These are phyloP conservation scores for Acrocephalus arundinaceus DNA, from an alignment of 2,113 vertebrate species.

Conservation along the genomic window DNA sequence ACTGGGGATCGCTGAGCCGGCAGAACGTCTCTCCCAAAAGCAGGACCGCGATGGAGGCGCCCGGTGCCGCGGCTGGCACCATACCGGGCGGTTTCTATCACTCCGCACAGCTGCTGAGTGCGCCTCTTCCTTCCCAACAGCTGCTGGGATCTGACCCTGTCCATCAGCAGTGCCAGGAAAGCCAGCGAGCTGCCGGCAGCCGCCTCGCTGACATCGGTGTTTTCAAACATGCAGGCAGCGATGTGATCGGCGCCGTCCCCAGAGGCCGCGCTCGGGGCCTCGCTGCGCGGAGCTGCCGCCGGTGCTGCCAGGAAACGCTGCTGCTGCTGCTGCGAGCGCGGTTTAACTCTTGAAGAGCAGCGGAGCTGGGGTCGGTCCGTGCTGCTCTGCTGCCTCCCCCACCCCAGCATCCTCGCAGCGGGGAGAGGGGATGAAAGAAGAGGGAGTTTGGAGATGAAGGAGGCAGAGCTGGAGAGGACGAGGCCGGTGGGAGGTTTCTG, in stretches of 20 bases:
- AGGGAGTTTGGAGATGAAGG: not conserved
- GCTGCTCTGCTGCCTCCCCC: not conserved
- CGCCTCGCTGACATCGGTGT: constrained; percentile 70
- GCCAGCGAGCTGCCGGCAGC: constrained; percentile 59
- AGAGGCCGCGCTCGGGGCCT: constrained; percentile 42
- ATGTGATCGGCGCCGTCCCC: constrained; percentile 70
- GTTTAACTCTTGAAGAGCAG: constrained; percentile 19
- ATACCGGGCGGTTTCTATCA: not conserved
- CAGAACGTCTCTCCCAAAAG: not conserved
- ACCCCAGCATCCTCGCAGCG: rapidly evolving
- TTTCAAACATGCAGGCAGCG: constrained; percentile 68
- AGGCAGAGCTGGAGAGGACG: not conserved
- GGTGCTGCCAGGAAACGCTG: not conserved
- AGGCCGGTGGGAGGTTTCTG: not conserved
- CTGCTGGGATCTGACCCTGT: constrained; percentile 72
- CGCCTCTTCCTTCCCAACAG: constrained; percentile 54
- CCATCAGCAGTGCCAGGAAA: constrained; percentile 56
- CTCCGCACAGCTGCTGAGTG: constrained; percentile 44
- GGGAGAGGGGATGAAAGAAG: not conserved
- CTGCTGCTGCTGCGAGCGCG: not conserved
- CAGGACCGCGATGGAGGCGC: not conserved
- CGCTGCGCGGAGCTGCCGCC: not conserved
- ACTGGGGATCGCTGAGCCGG: not conserved
- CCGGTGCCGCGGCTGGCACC: not conserved
- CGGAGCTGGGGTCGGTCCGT: not conserved